Percentiles rank a stretch among this genome's conserved stretches.
Conservation (phyloP, 2,797 vertebrate species). For the Lepilemur ruficaudatus region DNA sequence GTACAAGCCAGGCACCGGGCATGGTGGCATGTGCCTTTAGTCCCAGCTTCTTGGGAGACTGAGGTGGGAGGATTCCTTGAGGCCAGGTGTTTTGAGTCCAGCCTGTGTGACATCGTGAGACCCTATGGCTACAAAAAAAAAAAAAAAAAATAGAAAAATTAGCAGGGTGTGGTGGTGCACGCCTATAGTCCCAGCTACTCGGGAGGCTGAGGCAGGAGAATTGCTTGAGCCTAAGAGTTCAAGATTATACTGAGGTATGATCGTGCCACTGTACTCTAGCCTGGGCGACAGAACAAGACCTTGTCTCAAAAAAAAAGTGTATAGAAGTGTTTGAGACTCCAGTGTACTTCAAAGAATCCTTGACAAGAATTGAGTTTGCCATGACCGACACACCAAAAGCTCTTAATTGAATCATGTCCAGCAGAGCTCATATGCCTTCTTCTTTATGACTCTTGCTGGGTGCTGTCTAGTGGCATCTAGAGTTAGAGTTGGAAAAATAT, state of each 20-base stretch:
- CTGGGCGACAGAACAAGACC: background rate
- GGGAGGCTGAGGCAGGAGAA: background rate
- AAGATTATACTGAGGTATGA: background rate
- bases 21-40: background rate
- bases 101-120: background rate
- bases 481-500: too few relatives aligned
- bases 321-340: background rate
- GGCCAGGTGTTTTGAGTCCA: background rate
- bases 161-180: background rate
- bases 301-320: background rate
- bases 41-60: background rate
- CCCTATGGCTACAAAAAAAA: background rate
- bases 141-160: background rate
- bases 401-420: background rate
- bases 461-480: background rate
- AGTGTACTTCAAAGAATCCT: background rate
- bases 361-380: background rate
- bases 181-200: background rate
- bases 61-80: background rate
- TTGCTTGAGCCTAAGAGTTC: background rate
- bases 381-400: background rate
- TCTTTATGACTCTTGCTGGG: background rate
- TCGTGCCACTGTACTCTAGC: background rate
- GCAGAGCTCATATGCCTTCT: background rate
- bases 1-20: background rate